phyloP scores from a whole-genome alignment of 2,888 invertebrate genomes.

The Pachydiplax longipennis region DNA sequence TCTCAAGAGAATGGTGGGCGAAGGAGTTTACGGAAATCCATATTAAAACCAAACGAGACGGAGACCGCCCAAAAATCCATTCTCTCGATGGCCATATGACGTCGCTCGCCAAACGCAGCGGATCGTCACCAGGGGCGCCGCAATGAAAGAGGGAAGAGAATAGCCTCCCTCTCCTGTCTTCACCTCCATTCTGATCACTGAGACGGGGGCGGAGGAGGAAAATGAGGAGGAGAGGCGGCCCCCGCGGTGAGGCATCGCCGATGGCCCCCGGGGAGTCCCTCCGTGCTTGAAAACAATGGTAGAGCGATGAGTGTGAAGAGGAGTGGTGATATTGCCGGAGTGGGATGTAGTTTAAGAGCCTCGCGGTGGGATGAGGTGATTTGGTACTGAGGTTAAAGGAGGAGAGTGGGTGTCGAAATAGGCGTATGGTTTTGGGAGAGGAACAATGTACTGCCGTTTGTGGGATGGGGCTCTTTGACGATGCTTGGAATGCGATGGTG shows the following conservation, averaged over 20 bases:
- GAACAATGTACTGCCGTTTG: not conserved
- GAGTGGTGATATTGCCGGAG: slow-evolving; percentile 10
- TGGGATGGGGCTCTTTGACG: not conserved
- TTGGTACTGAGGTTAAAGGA: not conserved
- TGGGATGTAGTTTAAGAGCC: not conserved
- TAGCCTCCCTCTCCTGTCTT: not conserved
- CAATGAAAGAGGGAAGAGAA: not conserved
- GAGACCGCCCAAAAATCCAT: not conserved
- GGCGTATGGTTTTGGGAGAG: not conserved
- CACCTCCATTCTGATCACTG: not conserved
- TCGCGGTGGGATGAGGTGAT: not conserved
- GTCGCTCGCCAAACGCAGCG: not conserved
- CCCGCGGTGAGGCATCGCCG: slow-evolving; percentile 34
- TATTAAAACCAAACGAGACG: too few relatives aligned
- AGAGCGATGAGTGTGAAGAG: slow-evolving; percentile 21
- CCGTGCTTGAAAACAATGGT: slow-evolving; percentile 34
- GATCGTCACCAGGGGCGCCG: not conserved
- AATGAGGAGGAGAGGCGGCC: not conserved
- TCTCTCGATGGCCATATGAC: not conserved
- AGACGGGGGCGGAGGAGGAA: not conserved
- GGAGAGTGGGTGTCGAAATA: not conserved
- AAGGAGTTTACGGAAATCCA: too few relatives aligned
- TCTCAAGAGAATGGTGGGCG: too few relatives aligned
- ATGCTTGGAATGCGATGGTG: not conserved
- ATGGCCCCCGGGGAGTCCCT: slow-evolving; percentile 36